Percentiles rank a stretch among this genome's conserved stretches.
Evolutionary conservation across 2,888 invertebrate genomes (phyloP).

Genomic region (Lasioglossum lativentre): DNA sequence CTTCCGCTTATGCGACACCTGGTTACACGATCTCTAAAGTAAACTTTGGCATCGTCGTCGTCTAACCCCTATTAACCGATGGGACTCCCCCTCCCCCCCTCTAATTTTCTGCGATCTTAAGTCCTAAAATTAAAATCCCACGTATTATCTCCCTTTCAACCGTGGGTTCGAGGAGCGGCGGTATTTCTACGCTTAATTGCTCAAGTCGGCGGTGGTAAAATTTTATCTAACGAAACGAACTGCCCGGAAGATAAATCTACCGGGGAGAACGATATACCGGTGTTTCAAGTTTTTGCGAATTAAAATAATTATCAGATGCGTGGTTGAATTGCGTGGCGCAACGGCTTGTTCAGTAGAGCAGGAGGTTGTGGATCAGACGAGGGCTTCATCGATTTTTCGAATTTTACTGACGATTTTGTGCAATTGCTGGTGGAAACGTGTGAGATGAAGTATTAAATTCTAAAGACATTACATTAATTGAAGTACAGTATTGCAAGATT

Average conservation of each 20-base stretch:
- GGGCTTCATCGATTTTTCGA: not conserved
- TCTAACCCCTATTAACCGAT: not conserved
- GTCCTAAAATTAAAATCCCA: not conserved
- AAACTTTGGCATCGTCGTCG: slow-evolving; percentile 20
- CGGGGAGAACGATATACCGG: not conserved
- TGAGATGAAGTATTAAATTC: not conserved
- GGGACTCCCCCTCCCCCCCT: not conserved
- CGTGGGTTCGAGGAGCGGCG: not conserved
- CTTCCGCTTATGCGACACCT: slow-evolving; percentile 38
- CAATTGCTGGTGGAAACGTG: not conserved
- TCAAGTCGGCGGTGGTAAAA: not conserved
- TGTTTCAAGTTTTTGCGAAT: not conserved
- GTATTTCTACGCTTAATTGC: slow-evolving; percentile 1
- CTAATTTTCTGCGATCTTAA: not conserved
- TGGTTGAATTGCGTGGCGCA: not conserved
- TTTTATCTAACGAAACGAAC: slow-evolving; percentile 7
- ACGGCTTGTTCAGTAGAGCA: not conserved
- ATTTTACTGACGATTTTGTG: not conserved
- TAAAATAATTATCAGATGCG: not conserved
- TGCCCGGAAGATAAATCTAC: not conserved
- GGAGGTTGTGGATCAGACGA: not conserved
- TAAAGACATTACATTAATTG: not conserved
- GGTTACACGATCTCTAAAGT: slow-evolving; percentile 21
- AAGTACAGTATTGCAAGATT: too few relatives aligned
- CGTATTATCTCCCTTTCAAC: not conserved